These are phyloP conservation scores for Orchesella cincta DNA, from an alignment of 1,140 invertebrate species.

Conservation along the genomic window DNA sequence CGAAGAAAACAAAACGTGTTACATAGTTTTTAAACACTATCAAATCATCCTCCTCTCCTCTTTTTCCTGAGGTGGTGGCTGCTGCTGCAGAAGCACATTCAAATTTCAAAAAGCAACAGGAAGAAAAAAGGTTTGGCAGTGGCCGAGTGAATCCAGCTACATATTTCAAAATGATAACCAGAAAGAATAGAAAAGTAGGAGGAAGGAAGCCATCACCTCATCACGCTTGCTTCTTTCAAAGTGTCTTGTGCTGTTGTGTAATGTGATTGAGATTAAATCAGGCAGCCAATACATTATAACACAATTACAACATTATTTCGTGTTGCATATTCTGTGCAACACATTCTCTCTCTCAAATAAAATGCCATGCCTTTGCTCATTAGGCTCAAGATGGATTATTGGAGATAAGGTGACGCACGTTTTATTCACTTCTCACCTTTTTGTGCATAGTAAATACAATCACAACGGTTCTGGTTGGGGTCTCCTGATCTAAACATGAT, in stretches of 20 bases:
- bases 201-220: conserved; percentile 8
- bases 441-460: background rate
- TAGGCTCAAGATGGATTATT: conserved; percentile 23
- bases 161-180: background rate
- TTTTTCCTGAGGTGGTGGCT: too few relatives aligned
- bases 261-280: conserved; percentile 17
- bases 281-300: background rate
- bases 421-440: conserved; percentile 24
- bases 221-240: conserved; percentile 2
- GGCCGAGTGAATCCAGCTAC: too few relatives aligned
- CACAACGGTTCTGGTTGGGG: background rate
- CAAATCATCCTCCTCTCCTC: too few relatives aligned
- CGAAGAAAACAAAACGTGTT: too few relatives aligned
- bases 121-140: too few relatives aligned
- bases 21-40: too few relatives aligned
- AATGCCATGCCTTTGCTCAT: conserved; percentile 18
- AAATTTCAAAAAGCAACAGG: too few relatives aligned
- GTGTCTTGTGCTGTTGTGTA: background rate
- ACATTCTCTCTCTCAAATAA: background rate
- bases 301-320: conserved; percentile 2
- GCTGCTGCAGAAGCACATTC: too few relatives aligned
- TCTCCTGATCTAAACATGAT: background rate
- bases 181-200: background rate
- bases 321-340: background rate
- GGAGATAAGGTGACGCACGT: conserved; percentile 21